Evolutionary conservation across 2,888 invertebrate species (phyloP).

Genomic region (Melinopterus prodromus): DNA sequence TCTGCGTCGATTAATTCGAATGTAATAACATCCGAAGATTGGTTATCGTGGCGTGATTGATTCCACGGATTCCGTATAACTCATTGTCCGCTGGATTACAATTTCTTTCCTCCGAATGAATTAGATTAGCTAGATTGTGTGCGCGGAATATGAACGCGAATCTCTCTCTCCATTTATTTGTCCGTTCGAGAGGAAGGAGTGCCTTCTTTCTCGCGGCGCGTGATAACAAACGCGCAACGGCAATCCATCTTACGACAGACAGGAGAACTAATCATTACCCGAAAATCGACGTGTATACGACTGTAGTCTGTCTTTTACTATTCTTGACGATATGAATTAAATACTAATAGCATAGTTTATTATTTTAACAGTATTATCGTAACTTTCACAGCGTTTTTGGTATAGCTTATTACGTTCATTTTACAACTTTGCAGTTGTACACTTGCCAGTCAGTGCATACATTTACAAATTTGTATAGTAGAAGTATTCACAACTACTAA

Average conservation of each 20-base stretch:
- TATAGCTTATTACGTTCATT: not conserved
- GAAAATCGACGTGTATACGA: slow-evolving; percentile 31
- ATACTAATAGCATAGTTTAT: not conserved
- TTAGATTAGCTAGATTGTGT: slow-evolving; percentile 34
- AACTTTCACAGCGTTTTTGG: not conserved
- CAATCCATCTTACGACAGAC: slow-evolving; percentile 45
- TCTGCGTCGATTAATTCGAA: slow-evolving; percentile 12
- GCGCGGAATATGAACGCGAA: slow-evolving; percentile 30
- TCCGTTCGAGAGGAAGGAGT: slow-evolving; percentile 32
- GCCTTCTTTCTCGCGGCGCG: not conserved
- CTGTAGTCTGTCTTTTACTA: not conserved
- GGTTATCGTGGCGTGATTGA: slow-evolving; percentile 28
- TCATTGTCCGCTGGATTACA: slow-evolving; percentile 33
- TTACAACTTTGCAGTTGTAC: no score
- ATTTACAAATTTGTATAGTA: no score
- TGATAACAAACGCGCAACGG: slow-evolving; percentile 40
- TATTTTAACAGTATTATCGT: not conserved
- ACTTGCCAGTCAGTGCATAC: no score
- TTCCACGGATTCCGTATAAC: slow-evolving; percentile 26
- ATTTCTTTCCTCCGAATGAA: slow-evolving; percentile 35
- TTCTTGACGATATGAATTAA: not conserved
- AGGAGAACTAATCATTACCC: slow-evolving; percentile 41
- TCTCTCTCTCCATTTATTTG: slow-evolving; percentile 31
- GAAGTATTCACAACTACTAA: no score
- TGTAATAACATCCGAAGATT: slow-evolving; percentile 12